Base-by-base conservation (phyloP, 2,888 invertebrate species). In the Trachelus tabidus region DNA sequence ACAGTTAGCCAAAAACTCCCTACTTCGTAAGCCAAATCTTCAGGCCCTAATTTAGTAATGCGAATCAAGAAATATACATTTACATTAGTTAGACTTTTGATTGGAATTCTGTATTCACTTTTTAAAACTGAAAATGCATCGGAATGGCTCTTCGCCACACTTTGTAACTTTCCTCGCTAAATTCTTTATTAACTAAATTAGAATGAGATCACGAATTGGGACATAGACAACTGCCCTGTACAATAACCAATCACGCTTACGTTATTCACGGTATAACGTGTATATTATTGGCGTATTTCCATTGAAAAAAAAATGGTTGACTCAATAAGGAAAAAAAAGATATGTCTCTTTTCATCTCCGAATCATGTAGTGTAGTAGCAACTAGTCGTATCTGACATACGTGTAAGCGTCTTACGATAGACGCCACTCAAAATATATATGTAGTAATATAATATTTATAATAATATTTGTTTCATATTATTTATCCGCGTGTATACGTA, bases 401-500 rank as follows among this genome's bases (percentile, higher is more conserved):
- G 71, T 23, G 31, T 31, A 71, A 30, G 34, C 33, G 71, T 30
- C 34, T n/a, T 30, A 71, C 71, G 71, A 71, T 71, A 34, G 33
- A 11, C 34, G 33, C 15, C 12, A 71, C 23, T 74, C 30, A 30
- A 74, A 33, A 74, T 74, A 74, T 74, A 35, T 74, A 74, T 74
- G 35, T 35, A 73, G 34, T 33, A 33, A 74, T 74, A 74, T 74
- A 34, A 33, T 56, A 40, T 71, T 31, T 71, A 71, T 71, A 71
- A 31, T 30, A 31, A 30, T 30, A 31, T 71, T 71, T 34, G 33
- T 71, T 33, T 31, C 33, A 30, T 33, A 71, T 15, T 31, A 34
- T 35, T 33, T n/a, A 37, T 75, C 80, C 73, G 81, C 77, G 69
- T 75, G 73, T 76, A 76, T 76, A 83, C 82, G 79, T 76, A 77